Base-by-base conservation (phyloP, 2,797 vertebrate genomes). In the Eulemur mongoz region DNA sequence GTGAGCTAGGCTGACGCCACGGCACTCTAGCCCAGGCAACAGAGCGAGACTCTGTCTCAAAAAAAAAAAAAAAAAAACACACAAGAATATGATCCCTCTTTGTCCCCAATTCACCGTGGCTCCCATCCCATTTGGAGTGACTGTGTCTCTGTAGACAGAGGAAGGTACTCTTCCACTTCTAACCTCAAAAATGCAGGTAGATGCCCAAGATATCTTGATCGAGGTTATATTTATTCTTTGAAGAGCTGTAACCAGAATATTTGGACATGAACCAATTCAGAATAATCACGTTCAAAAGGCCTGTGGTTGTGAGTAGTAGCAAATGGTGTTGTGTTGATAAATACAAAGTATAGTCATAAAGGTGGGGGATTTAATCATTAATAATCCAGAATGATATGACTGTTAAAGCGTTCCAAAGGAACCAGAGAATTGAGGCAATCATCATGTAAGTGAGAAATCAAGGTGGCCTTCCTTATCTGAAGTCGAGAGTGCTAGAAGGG, bases 151-250 rank as follows among this genome's bases (percentile, higher is more conserved):
- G 30, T n/a, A 48, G 45, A 89, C 59, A 61, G 13, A 75, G 45
- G 35, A 52, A 40, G 35, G 65, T 23, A 4, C 73, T 76, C 88
- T 72, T 32, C 23, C 1, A 13, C 30, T 57, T 80, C 38, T 88
- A 50, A 48, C 14, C 5, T 92, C 84, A 91, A 78, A 85, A 91
- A n/a, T 3, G 0, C 54, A 83, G 59, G 69, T 13, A 48, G 67
- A 63, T 9, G 50, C 20, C 23, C 48, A 59, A 63, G 54, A 43
- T n/a, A 45, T 59, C 30, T 90, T 59, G 45, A 81, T 54, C 17
- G 35, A 86, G 22, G 27, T 85, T 63, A 50, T 54, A 32, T 70
- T 89, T 94, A 54, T 93, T 32, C 73, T 97, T 75, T 70, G 27
- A 89, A 79, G 75, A 87, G 22, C 9, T 83, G 6, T 75, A 48